A percentile compares a stretch with the other conserved stretches of the same genome.
Evolutionary conservation across 2,113 vertebrate species (phyloP).

Genomic region (Tetrao urogallus): DNA sequence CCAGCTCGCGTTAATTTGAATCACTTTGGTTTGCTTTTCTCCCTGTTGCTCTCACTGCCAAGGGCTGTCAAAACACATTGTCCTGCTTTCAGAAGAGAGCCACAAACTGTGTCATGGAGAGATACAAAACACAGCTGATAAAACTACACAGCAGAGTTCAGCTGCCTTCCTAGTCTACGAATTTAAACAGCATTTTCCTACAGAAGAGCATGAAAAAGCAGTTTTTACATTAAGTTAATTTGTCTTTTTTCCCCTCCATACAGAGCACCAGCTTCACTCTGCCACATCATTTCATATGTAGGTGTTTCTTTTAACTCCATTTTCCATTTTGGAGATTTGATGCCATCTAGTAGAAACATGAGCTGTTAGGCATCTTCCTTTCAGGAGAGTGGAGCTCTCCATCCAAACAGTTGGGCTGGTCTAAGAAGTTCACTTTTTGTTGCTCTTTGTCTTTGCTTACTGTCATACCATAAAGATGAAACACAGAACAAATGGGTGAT

Average conservation of each 20-base stretch:
- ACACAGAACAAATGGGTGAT: not conserved
- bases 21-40: slow-evolving; percentile 44
- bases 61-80: slow-evolving; percentile 55
- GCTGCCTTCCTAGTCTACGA: not conserved
- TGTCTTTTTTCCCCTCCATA: not conserved
- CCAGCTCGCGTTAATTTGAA: slow-evolving; percentile 5
- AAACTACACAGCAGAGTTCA: slow-evolving; percentile 47
- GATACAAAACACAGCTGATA: slow-evolving; percentile 54
- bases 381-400: not conserved
- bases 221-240: slow-evolving; percentile 2
- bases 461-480: not conserved
- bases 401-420: not conserved
- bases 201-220: not conserved
- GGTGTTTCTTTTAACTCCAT: not conserved
- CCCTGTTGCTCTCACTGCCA: slow-evolving; percentile 48
- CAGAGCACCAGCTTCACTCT: slow-evolving; percentile 12
- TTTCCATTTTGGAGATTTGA: not conserved
- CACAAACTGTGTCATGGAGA: slow-evolving; percentile 32
- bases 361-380: not conserved
- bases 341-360: not conserved
- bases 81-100: slow-evolving; percentile 58
- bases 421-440: not conserved
- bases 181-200: slow-evolving; percentile 18
- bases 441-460: not conserved
- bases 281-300: not conserved